Evolutionary conservation across 2,888 invertebrate genomes (phyloP), one percentile per base, ranked within the genome.

Genomic region (Eumerus sabulonum): DNA sequence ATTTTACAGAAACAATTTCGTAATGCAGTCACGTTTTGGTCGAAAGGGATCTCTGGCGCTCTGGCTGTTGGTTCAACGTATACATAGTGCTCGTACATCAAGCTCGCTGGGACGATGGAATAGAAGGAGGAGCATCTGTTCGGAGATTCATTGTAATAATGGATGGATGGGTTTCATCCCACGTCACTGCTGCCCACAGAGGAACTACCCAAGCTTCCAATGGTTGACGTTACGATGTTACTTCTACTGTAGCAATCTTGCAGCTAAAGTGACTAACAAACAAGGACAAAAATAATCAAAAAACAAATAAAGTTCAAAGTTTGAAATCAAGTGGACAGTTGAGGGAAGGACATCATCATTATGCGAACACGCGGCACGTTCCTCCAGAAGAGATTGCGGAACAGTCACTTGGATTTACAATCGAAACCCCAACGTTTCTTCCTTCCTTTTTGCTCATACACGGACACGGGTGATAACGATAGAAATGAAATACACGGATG

Each of bases 11-110:
- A 73, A 79, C 68, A 79, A 73, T 73, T 79, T 74, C 38, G 77
- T 79, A 79, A 74, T 79, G 77, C 68, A 79, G 77, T 79, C 77
- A 79, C 77, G 77, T 79, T 79, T 79, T 68, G 77, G 62, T 79
- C 53, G 51, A 79, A 73, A 68, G 68, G 77, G 73, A 79, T 73
- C 68, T 59, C 44, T 68, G 50, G 68, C 35, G 40, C 16, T 59
- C 38, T 62, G 40, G 62, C 62, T 53, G 14, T 38, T 2, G 13
- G 12, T 27, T 27, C 50, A 48, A 56, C 7, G 27, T 27, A 27
- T 27, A 27, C n/a, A n/a, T n/a, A n/a, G n/a, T n/a, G n/a, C n/a
- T n/a, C n/a, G 27, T 27, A 27, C 27, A 27, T 27, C 27, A 27
- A n/a, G n/a, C n/a, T n/a, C n/a, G 27, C 27, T 27, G 27, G 27